Evolutionary conservation across 2,113 vertebrate species (phyloP), one percentile per base, ranked within the genome.

Genomic region (Okapia johnstoni): DNA sequence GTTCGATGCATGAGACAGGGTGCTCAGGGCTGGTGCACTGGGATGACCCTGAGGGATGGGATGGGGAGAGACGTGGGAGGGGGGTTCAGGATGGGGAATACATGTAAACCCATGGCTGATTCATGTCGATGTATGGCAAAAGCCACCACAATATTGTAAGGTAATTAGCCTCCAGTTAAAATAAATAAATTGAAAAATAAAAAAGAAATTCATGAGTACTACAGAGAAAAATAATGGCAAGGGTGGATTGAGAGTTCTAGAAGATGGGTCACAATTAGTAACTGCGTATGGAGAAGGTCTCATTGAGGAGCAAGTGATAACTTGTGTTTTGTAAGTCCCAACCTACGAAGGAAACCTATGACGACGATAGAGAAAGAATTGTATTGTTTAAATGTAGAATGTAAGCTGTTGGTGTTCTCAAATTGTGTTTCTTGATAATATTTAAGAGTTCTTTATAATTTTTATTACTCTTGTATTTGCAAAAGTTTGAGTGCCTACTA

Each of bases 381-480:
- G 7, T 70, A 28, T 89, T 90, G 40, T 54, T 94, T 96, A 94
- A 73, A 81, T 19, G 70, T 85, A 92, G 23, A 77, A 12, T 95
- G 46, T 79, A 54, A 91, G 43, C 26, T 93, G 1, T 79, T n/a
- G 25, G 23, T 85, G 7, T 87, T 93, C 55, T 90, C 23, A 48
- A 25, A 28, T 95, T 96, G 33, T 83, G 48, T 77, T 97, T 85
- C 26, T 93, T 96, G 36, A 28, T 57, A 90, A 61, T 63, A 66
- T 80, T n/a, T 57, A 16, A 66, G 17, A 63, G 26, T 81, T 81
- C 15, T 81, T 95, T 30, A 33, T 89, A 54, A 33, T 50, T 88
- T 88, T 79, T 55, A 46, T 93, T 23, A 73, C 50, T 96, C 2
- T 73, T 73, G 66, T n/a, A 85, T 66, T 91, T 13, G n/a, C 36